Evolutionary conservation across 2,888 invertebrate species (phyloP), one percentile per base, ranked within the genome.

Genomic region (Thecophora atra): DNA sequence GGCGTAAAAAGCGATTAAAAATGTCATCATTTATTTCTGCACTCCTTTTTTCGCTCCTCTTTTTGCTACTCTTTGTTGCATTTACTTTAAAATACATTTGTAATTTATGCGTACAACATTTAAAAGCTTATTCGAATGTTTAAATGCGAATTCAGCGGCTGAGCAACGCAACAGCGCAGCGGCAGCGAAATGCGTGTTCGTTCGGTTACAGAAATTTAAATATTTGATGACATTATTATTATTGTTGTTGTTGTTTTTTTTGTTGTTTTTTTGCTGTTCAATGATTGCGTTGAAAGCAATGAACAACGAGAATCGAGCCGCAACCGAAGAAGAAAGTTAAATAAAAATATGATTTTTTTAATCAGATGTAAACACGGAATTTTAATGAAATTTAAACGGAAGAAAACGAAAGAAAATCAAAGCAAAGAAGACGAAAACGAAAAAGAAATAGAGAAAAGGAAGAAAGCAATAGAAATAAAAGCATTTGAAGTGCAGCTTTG

Each of bases 1-100:
- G 37, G 37, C 69, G 28, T 44, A 69, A 62, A 58, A 60, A 51
- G 47, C 60, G 69, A 58, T 69, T 69, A 62, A 69, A 69, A 60
- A n/a, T 44, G 60, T 69, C 69, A 62, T 69, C 62, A 69, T 68
- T 68, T 68, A 26, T 58, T 68, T 44, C 21, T 60, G 30, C 54
- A 54, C 56, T 67, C 56, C n/a, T 64, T 69, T 54, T 21, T 37
- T 54, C 67, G 56, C 67, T 66, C 11, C 11, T 37, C 13, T 28
- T 19, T 30, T 44, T 42, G 63, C 21, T 21, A 7, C 24, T 58
- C 4, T 58, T 11, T 30, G 30, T 8, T 8, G 8, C 5, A 6
- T 30, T 63, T 63, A 21, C 62, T 26, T 11, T 42, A 58, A 44
- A 69, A 60, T 60, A 24, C 28, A 69, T 42, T 68, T 44, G 30